Base-by-base conservation (phyloP, 2,797 vertebrate genomes). In the Syndactyla subalaris region DNA sequence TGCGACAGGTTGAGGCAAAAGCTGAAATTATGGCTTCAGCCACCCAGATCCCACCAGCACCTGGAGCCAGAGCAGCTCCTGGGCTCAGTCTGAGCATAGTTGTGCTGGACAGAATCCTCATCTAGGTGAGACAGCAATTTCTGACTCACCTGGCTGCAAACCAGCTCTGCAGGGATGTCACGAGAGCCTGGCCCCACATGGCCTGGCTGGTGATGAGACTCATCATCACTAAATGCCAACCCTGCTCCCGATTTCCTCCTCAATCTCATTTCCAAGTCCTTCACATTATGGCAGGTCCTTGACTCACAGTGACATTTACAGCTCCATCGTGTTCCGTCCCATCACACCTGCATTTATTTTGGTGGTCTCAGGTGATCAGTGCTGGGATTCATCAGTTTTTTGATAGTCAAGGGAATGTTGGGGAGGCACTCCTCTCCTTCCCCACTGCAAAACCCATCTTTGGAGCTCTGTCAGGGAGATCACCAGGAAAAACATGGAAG, bases 111-210 rank as follows among this genome's bases (percentile, higher is more conserved):
- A 52, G 58, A 7, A 17, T 2, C 39, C 52, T 27, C 32, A 24
- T 22, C 48, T 57, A 3, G 1, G 26, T 4, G 34, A 27, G 70
- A 54, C 0, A 2, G 45, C 0, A 3, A 6, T 4, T 34, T 45
- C 58, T 38, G 84, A 12, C 32, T 17, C 48, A 11, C 29, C 38
- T 4, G 7, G 24, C 62, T 45, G 15, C 19, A 10, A 20, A 23
- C 3, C 68, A 12, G 73, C 74, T 34, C 46, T 1, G 5, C 6
- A 3, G 29, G 23, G 30, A 4, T 2, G 59, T 4, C 9, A 6
- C 32, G 2, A 23, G 58, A 55, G 36, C 52, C 9, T 0, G 6
- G 51, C 16, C 26, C 14, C 14, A 11, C 24, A 1, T 1, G 5
- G 30, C 57, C 27, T 2, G 26, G 57, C 57, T 54, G 43, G 21